Evolutionary conservation across 1,140 invertebrate species (phyloP).

Genomic region (Drosophila seguyi): DNA sequence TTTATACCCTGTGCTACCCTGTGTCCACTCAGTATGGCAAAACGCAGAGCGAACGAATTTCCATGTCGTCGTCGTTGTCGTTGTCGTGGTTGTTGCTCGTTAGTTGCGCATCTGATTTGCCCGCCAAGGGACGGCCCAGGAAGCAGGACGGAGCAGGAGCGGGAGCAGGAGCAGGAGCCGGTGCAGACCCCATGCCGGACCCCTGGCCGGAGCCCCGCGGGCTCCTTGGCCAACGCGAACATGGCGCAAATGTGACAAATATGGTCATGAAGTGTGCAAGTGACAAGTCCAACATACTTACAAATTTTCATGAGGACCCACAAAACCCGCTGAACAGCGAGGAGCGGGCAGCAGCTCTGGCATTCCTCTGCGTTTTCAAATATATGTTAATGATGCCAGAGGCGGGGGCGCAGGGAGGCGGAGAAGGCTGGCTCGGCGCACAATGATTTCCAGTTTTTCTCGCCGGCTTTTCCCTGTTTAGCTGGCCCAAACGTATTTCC

Average conservation of each 20-base stretch:
- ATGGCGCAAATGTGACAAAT: conserved; percentile 84
- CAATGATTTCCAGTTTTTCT: conserved; percentile 73
- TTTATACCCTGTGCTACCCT: conserved; percentile 29
- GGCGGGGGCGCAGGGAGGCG: background rate
- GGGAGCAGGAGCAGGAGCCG: conserved; percentile 25
- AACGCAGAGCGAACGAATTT: conserved; percentile 70
- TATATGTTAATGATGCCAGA: conserved; percentile 77
- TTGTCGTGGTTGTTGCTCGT: conserved; percentile 77
- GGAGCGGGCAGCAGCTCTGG: conserved; percentile 20
- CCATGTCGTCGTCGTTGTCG: conserved; percentile 72
- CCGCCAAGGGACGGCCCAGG: conserved; percentile 56
- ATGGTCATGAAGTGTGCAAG: conserved; percentile 84
- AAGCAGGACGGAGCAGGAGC: conserved; percentile 26
- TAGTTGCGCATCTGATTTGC: conserved; percentile 79
- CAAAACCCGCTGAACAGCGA: conserved; percentile 25
- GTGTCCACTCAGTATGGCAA: conserved; percentile 48
- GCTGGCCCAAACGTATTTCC: conserved; percentile 71
- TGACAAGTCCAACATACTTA: conserved; percentile 84
- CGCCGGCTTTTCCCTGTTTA: conserved; percentile 43
- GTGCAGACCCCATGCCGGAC: conserved; percentile 55
- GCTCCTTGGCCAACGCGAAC: conserved; percentile 51
- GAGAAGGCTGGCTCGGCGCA: conserved; percentile 6
- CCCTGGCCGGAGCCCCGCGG: conserved; percentile 47
- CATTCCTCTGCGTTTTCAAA: conserved; percentile 78
- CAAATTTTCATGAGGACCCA: conserved; percentile 76